phyloP scores from a whole-genome alignment of 2,113 vertebrate genomes.

The Nothocercus julius region DNA sequence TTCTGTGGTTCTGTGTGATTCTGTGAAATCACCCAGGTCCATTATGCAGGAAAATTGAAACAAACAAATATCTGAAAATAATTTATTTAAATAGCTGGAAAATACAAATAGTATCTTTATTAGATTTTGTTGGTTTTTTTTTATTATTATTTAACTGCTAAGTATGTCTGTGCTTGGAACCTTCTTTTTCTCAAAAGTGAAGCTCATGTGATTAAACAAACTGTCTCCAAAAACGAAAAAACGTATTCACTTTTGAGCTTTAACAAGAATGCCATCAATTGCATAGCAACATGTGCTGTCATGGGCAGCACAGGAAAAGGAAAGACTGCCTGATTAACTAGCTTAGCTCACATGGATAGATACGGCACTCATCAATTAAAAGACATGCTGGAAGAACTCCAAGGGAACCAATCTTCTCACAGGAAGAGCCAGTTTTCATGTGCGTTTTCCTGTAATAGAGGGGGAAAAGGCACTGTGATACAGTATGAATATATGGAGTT shows the following conservation, averaged over 20 bases:
- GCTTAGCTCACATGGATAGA: not conserved
- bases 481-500: not conserved
- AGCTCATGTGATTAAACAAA: conserved; percentile 26
- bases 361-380: not conserved
- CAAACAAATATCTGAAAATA: not conserved
- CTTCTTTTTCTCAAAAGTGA: not conserved
- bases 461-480: not conserved
- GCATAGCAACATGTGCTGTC: not conserved
- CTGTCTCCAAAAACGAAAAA: conserved; percentile 34
- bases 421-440: not conserved
- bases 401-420: not conserved
- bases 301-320: not conserved
- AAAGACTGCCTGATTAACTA: not conserved
- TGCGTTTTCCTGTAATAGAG: not conserved
- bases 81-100: not conserved
- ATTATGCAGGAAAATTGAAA: not conserved
- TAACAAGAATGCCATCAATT: conserved; percentile 7
- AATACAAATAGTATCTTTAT: not conserved
- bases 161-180: not conserved
- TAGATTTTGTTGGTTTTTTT: not conserved
- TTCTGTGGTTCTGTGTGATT: no score
- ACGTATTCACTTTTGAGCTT: conserved; percentile 35
- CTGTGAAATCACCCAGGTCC: not conserved
- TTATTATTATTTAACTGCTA: not conserved
- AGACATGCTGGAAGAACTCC: not conserved